Base-by-base conservation (phyloP, 2,797 vertebrate genomes). In the Malurus leucopterus region DNA sequence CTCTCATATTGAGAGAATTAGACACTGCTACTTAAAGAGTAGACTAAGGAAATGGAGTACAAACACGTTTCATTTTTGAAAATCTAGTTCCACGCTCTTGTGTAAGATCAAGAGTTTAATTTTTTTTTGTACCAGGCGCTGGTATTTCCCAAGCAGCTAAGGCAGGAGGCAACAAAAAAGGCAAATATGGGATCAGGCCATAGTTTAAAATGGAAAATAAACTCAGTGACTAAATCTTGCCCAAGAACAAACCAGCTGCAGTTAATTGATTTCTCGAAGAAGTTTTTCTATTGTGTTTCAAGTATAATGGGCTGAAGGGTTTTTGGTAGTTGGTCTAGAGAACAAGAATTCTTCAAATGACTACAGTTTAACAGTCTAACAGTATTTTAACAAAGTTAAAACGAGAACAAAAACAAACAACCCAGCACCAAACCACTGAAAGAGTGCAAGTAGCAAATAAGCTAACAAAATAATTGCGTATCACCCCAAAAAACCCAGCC, bases 41-140 rank as follows among this genome's bases (percentile, higher is more conserved):
- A 15, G 8, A 43, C 15, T 49, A 32, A 50, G 3, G 8, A 72
- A 71, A 23, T 12, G 6, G 15, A 87, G 32, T 16, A 53, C 54
- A 79, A 72, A 5, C 12, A 36, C 2, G 18, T 40, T 16, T 17
- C 3, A 6, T 3, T 68, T 72, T 34, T 54, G 15, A 74, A 94
- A 74, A 47, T 32, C 15, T 58, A 20, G 18, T 32, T 32, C 8
- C 0, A 0, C 13, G 2, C 36, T 47, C 13, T 38, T 38, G 13
- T 29, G 10, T 38, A 59, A 15, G 16, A n/a, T 22, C 15, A 70
- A 55, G 27, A 72, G 9, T 36, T 72, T 6, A 8, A 26, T 40
- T 59, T 53, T 3, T 44, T 3, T 44, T 65, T 55, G 17, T 27
- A 8, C 1, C 36, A 38, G 13, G 15, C 29, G 7, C 17, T 67